phyloP scores from a whole-genome alignment of 2,797 vertebrate species.

The Pseudocheirus occidentalis region DNA sequence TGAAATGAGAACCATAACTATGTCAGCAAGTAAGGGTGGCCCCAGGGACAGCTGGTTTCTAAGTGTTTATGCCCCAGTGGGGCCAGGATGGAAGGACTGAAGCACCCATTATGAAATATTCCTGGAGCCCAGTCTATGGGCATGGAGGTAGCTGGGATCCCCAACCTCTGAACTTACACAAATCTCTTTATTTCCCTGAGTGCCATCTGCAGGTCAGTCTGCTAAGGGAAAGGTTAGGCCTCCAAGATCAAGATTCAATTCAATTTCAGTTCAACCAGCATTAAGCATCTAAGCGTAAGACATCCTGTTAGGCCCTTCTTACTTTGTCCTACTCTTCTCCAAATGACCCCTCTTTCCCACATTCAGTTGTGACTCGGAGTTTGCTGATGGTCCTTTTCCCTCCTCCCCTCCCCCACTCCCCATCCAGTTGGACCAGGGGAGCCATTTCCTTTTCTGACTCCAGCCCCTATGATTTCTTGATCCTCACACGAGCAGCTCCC shows the following conservation, averaged over 20 bases:
- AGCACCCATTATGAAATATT: not conserved
- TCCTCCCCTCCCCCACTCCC: not conserved
- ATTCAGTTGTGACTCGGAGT: not conserved
- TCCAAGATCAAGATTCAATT: not conserved
- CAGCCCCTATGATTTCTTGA: not conserved
- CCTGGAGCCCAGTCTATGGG: not conserved
- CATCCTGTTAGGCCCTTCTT: not conserved
- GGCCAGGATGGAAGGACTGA: conserved; percentile 24
- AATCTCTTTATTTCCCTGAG: not conserved
- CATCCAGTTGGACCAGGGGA: conserved; percentile 7
- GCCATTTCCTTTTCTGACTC: conserved; percentile 1
- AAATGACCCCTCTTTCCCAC: not conserved
- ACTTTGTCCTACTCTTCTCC: not conserved
- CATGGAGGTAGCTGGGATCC: conserved; percentile 24
- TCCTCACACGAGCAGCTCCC: conserved; percentile 52
- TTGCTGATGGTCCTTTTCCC: not conserved
- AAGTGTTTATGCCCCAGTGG: conserved; percentile 36
- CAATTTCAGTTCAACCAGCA: not conserved
- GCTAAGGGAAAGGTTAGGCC: not conserved
- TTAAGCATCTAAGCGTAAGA: not conserved
- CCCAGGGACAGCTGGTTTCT: conserved; percentile 29
- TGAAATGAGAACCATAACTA: conserved; percentile 86
- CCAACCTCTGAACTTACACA: not conserved
- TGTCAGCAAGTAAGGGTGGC: conserved; percentile 78
- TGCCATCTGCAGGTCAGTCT: not conserved